Base-by-base conservation (phyloP, 2,797 vertebrate genomes). In the Phylloscopus collybita region DNA sequence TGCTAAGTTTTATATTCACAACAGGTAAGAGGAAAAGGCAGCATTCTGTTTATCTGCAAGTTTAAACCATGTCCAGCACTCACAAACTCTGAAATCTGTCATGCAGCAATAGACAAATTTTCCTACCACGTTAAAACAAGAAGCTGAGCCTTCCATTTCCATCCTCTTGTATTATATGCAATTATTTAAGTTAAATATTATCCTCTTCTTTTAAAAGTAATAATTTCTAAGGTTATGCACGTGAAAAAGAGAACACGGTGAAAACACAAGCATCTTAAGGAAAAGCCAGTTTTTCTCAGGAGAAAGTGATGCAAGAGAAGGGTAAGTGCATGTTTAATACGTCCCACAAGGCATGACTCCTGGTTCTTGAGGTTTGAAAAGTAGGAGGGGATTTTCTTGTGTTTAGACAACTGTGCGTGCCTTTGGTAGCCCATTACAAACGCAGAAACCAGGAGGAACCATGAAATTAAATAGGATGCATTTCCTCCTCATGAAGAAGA, bases 1-100 rank as follows among this genome's bases (percentile, higher is more conserved):
- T 87, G 88, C 95, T 81, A 76, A 74, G 38, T 70, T 98, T 95
- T 82, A 93, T 44, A 78, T 81, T 93, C 86, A 45, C 69, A 84
- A 90, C 71, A 94, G 81, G 93, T 81, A 75, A 94, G 69, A 86
- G 59, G 56, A 54, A 78, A 94, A 96, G 84, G 61, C 50, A 72
- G 7, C 27, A 57, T 57, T 93, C 72, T 95, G 71, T 94, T 95
- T 91, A 96, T 86, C 80, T 81, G 49, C 32, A 84, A 86, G 66
- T 81, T 59, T 38, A 85, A 50, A 90, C 62, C 75, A 90, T 60
- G 53, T 19, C 92, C 76, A 88, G 44, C 8, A 65, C 76, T 93
- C 51, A 64, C 69, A 89, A 96, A 86, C 62, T 92, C 82, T 26
- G 45, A 60, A 86, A 84, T 70, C 14, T 86, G 34, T 47, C 85